These are phyloP conservation scores for Eciton burchellii DNA, from an alignment of 1,140 invertebrate species.

Conservation along the genomic window DNA sequence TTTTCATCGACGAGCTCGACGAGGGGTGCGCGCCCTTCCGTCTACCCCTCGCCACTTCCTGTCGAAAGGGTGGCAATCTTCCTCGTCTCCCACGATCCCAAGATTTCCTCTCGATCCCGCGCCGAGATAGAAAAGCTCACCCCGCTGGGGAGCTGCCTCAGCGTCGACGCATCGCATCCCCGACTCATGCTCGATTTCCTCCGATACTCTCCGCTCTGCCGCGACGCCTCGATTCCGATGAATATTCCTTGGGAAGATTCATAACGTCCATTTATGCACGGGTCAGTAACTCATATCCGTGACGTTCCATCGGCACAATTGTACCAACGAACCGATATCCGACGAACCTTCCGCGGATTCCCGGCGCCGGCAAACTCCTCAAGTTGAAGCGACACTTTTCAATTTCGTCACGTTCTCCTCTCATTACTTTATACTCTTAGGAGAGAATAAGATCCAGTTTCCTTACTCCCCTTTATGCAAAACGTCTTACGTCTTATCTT, in stretches of 20 bases:
- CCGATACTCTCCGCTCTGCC: conserved; percentile 56
- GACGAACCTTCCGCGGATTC: conserved; percentile 36
- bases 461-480: not conserved
- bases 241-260: conserved; percentile 73
- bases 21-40: not conserved
- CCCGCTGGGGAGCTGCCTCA: not conserved
- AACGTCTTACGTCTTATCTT: not conserved
- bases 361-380: not conserved
- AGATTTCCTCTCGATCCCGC: conserved; percentile 73
- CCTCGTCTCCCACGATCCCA: conserved; percentile 66
- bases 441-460: not conserved
- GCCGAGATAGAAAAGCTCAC: conserved; percentile 66
- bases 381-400: conserved; percentile 10
- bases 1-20: conserved; percentile 71
- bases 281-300: conserved; percentile 74
- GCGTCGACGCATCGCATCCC: conserved; percentile 31
- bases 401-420: conserved; percentile 25
- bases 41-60: conserved; percentile 41
- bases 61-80: conserved; percentile 68
- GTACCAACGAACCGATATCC: conserved; percentile 23
- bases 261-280: conserved; percentile 77
- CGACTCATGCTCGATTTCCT: conserved; percentile 72
- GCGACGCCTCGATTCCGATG: conserved; percentile 64
- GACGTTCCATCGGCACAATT: conserved; percentile 40
- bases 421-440: conserved; percentile 34